Percentiles rank a stretch among this genome's conserved stretches.
Conservation (phyloP, 1,140 invertebrate genomes). For the Drosophila guanche region DNA sequence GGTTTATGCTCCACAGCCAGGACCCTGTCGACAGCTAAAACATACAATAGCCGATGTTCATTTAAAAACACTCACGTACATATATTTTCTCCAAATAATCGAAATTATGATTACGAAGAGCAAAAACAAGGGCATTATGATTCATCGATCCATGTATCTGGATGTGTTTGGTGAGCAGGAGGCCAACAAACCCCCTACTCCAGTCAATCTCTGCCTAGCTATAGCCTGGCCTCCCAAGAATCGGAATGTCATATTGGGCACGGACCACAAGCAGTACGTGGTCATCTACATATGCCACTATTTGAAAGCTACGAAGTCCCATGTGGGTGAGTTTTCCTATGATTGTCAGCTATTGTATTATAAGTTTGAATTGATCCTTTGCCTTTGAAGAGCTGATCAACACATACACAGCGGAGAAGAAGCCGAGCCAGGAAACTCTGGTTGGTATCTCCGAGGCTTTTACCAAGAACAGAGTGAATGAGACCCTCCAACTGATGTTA, state of each 20-base stretch:
- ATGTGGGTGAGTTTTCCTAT: slow-evolving; percentile 1
- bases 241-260: slow-evolving; percentile 1
- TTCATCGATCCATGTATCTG: slow-evolving; percentile 4
- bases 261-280: slow-evolving; percentile 4
- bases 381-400: neutral
- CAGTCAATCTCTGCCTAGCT: neutral
- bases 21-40: neutral
- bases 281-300: slow-evolving; percentile 11
- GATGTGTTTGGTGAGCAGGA: neutral
- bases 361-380: neutral
- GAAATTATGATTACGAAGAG: neutral
- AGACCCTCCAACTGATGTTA: neutral
- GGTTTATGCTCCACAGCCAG: neutral
- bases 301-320: neutral
- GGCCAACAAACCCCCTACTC: neutral
- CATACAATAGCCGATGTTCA: neutral
- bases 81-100: neutral
- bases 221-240: neutral
- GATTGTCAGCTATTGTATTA: neutral
- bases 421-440: neutral
- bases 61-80: neutral
- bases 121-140: neutral
- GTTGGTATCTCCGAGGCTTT: neutral
- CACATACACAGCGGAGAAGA: neutral
- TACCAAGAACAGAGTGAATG: neutral